Evolutionary conservation across 2,113 vertebrate genomes (phyloP).

Genomic region (Larimichthys polyactis): DNA sequence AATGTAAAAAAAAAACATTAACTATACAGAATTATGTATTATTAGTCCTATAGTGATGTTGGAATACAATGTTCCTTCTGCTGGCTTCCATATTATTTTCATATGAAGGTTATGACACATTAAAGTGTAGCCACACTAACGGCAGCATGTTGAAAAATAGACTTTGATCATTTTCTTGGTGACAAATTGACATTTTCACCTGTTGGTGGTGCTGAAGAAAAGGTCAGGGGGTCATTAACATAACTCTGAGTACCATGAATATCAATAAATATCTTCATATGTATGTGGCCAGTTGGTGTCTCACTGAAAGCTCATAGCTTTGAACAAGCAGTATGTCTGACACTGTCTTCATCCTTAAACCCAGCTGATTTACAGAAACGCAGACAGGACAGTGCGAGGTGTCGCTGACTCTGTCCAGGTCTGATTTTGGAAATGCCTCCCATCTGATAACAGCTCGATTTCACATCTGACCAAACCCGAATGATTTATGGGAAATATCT

Average conservation of each 20-base stretch:
- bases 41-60: no score
- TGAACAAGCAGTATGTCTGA: not conserved
- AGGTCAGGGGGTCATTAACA: no score
- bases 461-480: constrained; percentile 38
- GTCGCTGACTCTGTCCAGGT: constrained; percentile 32
- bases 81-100: no score
- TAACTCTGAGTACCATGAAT: no score
- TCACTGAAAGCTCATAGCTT: not conserved
- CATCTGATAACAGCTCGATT: constrained; percentile 50
- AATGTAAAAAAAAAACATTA: no score
- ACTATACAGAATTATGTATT: no score
- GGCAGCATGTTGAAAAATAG: not conserved
- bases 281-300: not conserved
- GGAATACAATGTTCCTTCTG: no score
- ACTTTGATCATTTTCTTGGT: not conserved
- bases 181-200: no score
- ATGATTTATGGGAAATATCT: constrained; percentile 71
- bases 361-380: not conserved
- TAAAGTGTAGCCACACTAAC: not conserved
- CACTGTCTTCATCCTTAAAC: not conserved
- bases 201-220: not conserved
- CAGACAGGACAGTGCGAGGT: not conserved
- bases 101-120: not conserved
- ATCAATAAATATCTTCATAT: no score
- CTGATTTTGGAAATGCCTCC: constrained; percentile 21